phyloP scores from a whole-genome alignment of 2,888 invertebrate genomes.

The Oegoconia quadripuncta region DNA sequence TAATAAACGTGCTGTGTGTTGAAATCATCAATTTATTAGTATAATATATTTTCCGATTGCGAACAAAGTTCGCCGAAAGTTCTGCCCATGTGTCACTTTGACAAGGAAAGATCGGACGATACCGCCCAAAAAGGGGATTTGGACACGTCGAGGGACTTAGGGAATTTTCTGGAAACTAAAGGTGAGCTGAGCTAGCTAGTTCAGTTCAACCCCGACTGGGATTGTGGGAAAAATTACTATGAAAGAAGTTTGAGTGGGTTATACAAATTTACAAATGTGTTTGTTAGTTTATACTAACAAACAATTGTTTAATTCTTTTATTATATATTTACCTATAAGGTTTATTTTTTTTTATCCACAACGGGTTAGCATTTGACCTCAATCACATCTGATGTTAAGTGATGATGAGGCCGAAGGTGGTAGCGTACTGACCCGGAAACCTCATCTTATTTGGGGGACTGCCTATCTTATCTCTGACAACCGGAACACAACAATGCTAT shows the following conservation, averaged over 20 bases:
- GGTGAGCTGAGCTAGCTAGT: conserved; percentile 47
- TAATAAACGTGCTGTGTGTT: neutral
- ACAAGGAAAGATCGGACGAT: conserved; percentile 36
- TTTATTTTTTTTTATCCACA: too few species aligned
- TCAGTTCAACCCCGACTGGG: conserved; percentile 39
- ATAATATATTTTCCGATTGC: neutral
- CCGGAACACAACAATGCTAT: too few species aligned
- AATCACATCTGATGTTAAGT: too few species aligned
- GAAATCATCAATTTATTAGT: neutral
- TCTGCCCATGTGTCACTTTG: conserved; percentile 31
- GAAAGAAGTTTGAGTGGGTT: conserved; percentile 21
- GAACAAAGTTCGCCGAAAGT: neutral
- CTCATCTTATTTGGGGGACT: too few species aligned
- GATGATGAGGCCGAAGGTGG: too few species aligned
- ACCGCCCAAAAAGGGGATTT: conserved; percentile 40
- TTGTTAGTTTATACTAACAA: too few species aligned
- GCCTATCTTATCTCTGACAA: too few species aligned
- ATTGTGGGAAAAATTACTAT: conserved; percentile 13
- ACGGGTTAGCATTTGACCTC: too few species aligned
- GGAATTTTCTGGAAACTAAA: conserved; percentile 45
- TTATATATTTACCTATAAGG: too few species aligned
- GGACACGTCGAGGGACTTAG: conserved; percentile 49
- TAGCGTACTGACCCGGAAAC: too few species aligned
- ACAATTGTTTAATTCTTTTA: too few species aligned
- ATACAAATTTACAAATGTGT: too few species aligned